Evolutionary conservation across 2,113 vertebrate species (phyloP).

Genomic region (Vimba vimba): DNA sequence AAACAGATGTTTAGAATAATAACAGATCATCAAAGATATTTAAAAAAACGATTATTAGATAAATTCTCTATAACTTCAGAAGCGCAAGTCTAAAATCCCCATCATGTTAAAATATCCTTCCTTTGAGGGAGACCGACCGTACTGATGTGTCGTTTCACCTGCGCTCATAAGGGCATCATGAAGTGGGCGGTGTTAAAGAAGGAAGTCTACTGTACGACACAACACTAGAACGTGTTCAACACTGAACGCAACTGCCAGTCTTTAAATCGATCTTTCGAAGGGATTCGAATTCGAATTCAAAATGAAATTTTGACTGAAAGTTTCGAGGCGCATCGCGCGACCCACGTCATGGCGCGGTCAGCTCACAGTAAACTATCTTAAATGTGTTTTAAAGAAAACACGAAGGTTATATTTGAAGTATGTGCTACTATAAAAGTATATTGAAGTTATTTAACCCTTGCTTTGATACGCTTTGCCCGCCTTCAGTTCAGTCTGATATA

Average conservation of each 20-base stretch:
- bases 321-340: neutral
- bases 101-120: neutral
- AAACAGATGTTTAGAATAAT: neutral
- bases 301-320: neutral
- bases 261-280: neutral
- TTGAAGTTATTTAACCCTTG: neutral
- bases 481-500: neutral
- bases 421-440: neutral
- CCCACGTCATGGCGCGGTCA: neutral
- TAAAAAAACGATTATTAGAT: neutral
- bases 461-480: neutral
- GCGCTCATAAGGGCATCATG: neutral
- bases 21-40: neutral
- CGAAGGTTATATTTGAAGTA: neutral
- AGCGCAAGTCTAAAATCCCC: neutral
- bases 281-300: too few relatives aligned
- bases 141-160: conserved; percentile 4
- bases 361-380: neutral
- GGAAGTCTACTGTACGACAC: neutral
- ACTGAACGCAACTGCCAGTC: neutral
- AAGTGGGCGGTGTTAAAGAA: conserved; percentile 22
- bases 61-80: neutral
- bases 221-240: neutral
- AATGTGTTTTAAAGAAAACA: neutral
- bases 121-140: neutral